A percentile compares a stretch with the other conserved stretches of the same genome.
These are phyloP conservation scores for Hetaerina titia DNA, from an alignment of 2,888 invertebrate genomes.

Conservation along the genomic window DNA sequence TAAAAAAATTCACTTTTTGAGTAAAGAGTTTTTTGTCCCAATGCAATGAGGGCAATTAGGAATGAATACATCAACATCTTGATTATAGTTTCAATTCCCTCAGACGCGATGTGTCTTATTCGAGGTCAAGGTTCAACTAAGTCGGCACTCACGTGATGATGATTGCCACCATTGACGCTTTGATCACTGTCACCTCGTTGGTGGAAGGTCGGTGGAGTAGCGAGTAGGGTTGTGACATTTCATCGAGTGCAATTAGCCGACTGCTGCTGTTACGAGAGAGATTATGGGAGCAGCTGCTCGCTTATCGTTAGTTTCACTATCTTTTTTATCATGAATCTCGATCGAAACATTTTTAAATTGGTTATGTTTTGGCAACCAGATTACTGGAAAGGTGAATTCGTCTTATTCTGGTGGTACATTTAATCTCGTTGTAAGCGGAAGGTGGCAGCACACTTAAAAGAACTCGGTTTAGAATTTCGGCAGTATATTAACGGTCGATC, in stretches of 20 bases:
- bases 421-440: no score
- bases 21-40: no score
- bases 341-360: not conserved
- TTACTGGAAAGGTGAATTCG: no score
- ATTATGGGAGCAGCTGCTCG: not conserved
- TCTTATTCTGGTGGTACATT: no score
- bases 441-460: no score
- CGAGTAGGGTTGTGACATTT: not conserved
- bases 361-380: no score
- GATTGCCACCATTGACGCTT: not conserved
- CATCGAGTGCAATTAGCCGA: not conserved
- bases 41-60: no score
- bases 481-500: no score
- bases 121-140: not conserved
- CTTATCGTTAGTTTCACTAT: not conserved
- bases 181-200: not conserved
- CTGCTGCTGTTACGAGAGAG: not conserved
- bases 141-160: not conserved
- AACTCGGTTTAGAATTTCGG: no score
- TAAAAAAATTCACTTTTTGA: no score
- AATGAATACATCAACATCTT: no score
- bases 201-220: not conserved
- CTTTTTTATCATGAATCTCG: not conserved
- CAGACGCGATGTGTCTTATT: not conserved
- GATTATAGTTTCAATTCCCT: not conserved